phyloP scores from a whole-genome alignment of 2,888 invertebrate species.

The Seladonia tumulorum region DNA sequence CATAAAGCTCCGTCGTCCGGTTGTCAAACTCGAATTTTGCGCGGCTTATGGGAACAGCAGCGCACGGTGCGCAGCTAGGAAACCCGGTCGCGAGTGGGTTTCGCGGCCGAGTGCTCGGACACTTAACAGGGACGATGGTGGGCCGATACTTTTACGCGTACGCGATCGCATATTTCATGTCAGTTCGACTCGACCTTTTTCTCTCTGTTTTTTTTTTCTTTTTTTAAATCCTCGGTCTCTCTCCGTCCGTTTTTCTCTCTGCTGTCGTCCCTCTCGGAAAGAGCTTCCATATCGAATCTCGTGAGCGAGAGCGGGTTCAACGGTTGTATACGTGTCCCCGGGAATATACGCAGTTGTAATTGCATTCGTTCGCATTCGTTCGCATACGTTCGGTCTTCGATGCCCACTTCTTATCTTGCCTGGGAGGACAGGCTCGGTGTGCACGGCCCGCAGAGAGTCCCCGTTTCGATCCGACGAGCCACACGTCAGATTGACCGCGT shows the following conservation, averaged over 20 bases:
- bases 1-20: neutral
- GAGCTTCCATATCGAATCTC: conserved; percentile 45
- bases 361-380: conserved; percentile 55
- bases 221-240: neutral
- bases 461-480: conserved; percentile 66
- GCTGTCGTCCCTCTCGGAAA: neutral
- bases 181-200: conserved; percentile 67
- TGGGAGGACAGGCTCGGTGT: conserved; percentile 37
- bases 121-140: conserved; percentile 77
- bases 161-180: conserved; percentile 78
- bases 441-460: conserved; percentile 52
- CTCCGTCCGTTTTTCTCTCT: neutral
- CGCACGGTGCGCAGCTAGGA: conserved; percentile 45
- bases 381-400: conserved; percentile 50
- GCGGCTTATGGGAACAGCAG: neutral
- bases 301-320: conserved; percentile 18
- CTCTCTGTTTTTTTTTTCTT: conserved; percentile 13
- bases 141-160: conserved; percentile 77
- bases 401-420: conserved; percentile 67
- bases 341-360: conserved; percentile 63
- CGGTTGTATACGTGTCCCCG: conserved; percentile 15
- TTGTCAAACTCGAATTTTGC: neutral
- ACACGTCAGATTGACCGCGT: conserved; percentile 72
- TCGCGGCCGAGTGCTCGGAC: conserved; percentile 59
- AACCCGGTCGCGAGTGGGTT: conserved; percentile 72